These are phyloP conservation scores for Rhopalosiphum maidis DNA, from an alignment of 1,140 invertebrate genomes.

Conservation along the genomic window DNA sequence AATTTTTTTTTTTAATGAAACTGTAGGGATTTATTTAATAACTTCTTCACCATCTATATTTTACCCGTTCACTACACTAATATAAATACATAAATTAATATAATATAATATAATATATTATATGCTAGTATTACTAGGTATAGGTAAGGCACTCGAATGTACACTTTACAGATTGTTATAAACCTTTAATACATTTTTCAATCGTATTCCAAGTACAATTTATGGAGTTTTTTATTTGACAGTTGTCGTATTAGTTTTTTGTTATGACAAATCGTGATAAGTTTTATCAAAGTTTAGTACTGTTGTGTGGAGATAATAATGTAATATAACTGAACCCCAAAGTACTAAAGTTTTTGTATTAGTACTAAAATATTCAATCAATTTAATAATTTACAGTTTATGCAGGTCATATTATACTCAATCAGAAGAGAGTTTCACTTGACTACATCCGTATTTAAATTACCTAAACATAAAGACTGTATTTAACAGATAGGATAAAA, in stretches of 20 bases:
- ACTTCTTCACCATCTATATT: neutral
- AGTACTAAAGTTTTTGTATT: neutral
- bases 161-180: neutral
- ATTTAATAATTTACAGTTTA: neutral
- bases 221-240: neutral
- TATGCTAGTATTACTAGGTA: neutral
- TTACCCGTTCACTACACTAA: neutral
- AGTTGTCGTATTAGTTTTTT: neutral
- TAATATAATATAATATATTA: no score
- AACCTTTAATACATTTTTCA: neutral
- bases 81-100: neutral
- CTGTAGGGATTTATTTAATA: neutral
- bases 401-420: neutral
- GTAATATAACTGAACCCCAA: neutral
- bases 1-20: neutral
- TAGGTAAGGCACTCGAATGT: neutral
- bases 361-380: neutral
- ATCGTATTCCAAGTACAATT: neutral
- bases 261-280: conserved; percentile 1
- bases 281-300: neutral
- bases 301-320: neutral
- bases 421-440: neutral
- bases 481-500: neutral
- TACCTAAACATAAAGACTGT: neutral
- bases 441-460: neutral